Conservation (phyloP, 2,113 vertebrate species). For the Heterotilapia buettikoferi region DNA sequence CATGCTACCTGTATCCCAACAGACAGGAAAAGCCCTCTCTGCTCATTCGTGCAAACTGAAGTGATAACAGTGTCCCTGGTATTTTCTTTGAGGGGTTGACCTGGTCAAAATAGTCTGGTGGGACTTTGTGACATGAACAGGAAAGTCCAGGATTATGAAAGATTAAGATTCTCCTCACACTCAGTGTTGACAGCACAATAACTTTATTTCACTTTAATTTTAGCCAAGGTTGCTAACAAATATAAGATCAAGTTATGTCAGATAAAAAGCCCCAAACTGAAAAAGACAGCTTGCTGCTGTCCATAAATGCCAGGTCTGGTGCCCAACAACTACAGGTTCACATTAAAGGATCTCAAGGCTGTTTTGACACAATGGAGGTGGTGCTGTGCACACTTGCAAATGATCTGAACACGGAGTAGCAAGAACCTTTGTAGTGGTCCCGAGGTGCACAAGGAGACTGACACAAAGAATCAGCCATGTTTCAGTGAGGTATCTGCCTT, state of each 20-base stretch:
- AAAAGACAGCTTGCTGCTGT: neutral
- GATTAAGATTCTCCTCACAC: neutral
- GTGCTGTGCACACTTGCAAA: neutral
- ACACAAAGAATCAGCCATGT: neutral
- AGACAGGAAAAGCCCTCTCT: neutral
- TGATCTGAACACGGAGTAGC: neutral
- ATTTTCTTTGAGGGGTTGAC: neutral
- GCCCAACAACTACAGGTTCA: neutral
- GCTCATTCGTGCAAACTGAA: neutral
- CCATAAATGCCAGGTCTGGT: neutral
- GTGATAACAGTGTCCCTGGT: neutral
- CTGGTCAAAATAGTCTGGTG: neutral
- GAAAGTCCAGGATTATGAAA: neutral
- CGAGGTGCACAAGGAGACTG: neutral
- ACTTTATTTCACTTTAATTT: neutral
- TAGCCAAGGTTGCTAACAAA: neutral
- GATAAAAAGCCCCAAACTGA: neutral
- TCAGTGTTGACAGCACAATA: neutral
- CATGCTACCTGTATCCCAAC: constrained; percentile 1
- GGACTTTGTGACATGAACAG: neutral
- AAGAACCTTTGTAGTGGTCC: neutral
- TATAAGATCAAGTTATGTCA: neutral
- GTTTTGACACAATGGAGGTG: neutral
- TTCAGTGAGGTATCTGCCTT: neutral
- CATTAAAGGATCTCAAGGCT: neutral